Base-by-base conservation (phyloP, 2,113 vertebrate genomes). In the Anoplopoma fimbria region DNA sequence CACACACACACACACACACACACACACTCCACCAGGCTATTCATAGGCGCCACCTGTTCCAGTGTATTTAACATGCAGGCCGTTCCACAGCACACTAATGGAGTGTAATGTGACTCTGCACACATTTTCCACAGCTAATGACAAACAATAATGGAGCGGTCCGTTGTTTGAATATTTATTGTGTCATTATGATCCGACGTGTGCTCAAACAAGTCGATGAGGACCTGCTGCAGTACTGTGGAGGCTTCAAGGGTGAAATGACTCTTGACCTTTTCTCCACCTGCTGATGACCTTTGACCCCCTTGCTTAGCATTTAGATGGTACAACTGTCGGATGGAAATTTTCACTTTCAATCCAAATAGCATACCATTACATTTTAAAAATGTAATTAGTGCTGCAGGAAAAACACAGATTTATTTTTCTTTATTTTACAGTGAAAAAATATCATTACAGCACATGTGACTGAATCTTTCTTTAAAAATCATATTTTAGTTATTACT, bases 1-100 rank as follows among this genome's bases (percentile, higher is more conserved):
- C 67, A 23, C 76, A 19, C 70, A 36, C 58, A 71, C 70, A 85
- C 60, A 69, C 69, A 75, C 38, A 78, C 81, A 79, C 58, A 62
- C 69, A 61, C 61, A 72, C 64, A 25, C 75, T 13, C 17, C 23
- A 27, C 15, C 8, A 4, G 2, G 23, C 79, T 93, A 90, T 91
- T 85, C 88, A 85, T 89, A 89, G 89, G 47, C 27, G 12, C 83
- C 90, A 93, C 84, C 90, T 93, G 92, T 69, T 89, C 27, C 68
- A 38, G 69, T 38, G 82, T 85, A 36, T 84, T 82, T 83, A 75
- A 64, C 69, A 82, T 75, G 84, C 82, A 80, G 64, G 38, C 80
- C 12, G 1, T 12, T 71, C 4, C 42, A 27, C 76, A 36, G 58
- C 70, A 51, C 15, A n/a, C 31, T 74, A 71, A 68, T 60, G 65